phyloP scores from a whole-genome alignment of 1,140 invertebrate genomes.

The Oreohelix idahoensis region DNA sequence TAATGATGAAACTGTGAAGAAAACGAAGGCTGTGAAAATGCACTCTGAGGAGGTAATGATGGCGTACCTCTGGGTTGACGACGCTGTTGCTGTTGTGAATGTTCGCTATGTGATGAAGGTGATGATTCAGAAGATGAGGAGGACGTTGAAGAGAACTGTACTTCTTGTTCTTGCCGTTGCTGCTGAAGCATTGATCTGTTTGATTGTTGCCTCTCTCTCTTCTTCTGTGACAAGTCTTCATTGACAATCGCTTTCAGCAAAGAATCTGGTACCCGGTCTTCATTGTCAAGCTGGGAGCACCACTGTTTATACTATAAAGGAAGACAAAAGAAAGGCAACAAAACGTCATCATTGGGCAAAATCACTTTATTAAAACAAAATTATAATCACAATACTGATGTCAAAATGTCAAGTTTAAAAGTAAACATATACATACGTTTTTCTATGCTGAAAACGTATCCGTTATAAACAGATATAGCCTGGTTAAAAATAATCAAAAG shows the following conservation, averaged over 20 bases:
- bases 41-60: not conserved
- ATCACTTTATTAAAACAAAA: not conserved
- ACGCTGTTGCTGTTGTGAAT: not conserved
- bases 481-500: too few species aligned
- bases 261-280: not conserved
- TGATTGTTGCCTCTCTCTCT: not conserved
- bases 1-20: not conserved
- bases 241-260: conserved; percentile 24
- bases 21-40: not conserved
- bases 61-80: not conserved
- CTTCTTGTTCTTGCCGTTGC: not conserved
- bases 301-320: conserved; percentile 21
- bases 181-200: not conserved
- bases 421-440: too few species aligned
- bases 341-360: not conserved
- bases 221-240: not conserved
- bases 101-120: not conserved
- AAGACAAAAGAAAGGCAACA: not conserved
- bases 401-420: too few species aligned
- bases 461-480: too few species aligned
- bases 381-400: too few species aligned
- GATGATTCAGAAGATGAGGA: not conserved
- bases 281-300: not conserved
- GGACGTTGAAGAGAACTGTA: not conserved
- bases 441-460: too few species aligned